Evolutionary conservation across 2,888 invertebrate species (phyloP).

Genomic region (Parnassius mnemosyne): DNA sequence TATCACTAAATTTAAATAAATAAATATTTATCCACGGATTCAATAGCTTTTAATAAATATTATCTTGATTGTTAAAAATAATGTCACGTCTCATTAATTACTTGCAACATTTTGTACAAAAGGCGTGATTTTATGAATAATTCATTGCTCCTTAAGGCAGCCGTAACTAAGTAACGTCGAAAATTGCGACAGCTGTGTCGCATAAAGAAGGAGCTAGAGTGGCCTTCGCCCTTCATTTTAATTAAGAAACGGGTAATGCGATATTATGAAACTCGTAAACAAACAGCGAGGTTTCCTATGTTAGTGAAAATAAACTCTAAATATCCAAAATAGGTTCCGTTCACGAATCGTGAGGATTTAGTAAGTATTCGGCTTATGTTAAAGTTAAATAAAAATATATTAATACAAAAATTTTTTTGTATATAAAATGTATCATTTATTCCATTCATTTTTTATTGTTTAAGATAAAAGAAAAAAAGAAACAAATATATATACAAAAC

Average conservation of each 20-base stretch:
- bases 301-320: conserved; percentile 16
- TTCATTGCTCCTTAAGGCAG: conserved; percentile 26
- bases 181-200: conserved; percentile 26
- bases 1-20: no score
- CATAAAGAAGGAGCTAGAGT: conserved; percentile 21
- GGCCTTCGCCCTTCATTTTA: conserved; percentile 35
- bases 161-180: conserved; percentile 22
- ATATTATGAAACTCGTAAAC: conserved; percentile 43
- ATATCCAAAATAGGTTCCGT: conserved; percentile 18
- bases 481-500: no score
- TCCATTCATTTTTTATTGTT: no score
- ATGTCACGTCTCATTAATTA: background rate
- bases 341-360: conserved; percentile 16
- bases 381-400: no score
- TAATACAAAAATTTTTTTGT: no score
- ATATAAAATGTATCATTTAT: no score
- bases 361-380: background rate
- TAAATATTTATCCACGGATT: no score
- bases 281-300: conserved; percentile 30
- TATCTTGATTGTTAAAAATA: background rate
- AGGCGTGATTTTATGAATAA: conserved; percentile 27
- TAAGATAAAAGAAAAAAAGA: no score
- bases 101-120: conserved; percentile 8
- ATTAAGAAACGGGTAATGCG: conserved; percentile 39
- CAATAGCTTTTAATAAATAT: no score